These are phyloP conservation scores for Musca domestica DNA, from an alignment of 1,140 invertebrate genomes.

Conservation along the genomic window DNA sequence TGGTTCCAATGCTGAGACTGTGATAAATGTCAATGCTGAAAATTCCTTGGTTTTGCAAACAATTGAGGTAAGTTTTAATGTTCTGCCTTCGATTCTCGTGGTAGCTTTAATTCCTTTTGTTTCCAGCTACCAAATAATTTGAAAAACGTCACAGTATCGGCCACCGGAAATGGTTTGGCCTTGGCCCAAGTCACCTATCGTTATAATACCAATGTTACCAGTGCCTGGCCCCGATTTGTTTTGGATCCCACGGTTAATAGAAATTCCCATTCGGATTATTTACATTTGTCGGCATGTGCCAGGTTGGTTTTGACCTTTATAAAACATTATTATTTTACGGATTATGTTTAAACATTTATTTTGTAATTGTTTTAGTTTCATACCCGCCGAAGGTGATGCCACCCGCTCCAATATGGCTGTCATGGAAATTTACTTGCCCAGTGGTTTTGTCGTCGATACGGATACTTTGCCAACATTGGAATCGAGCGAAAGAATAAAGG, in stretches of 20 bases:
- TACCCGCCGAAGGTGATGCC: constrained; percentile 56
- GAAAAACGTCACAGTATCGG: constrained; percentile 63
- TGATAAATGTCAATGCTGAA: constrained; percentile 65
- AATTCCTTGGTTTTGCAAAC: constrained; percentile 75
- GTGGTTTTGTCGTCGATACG: constrained; percentile 78
- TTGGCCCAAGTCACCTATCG: constrained; percentile 79
- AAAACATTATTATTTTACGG: neutral
- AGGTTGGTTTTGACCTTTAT: constrained; percentile 62
- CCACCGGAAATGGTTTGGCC: constrained; percentile 78
- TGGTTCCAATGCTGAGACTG: constrained; percentile 59
- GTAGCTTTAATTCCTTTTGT: neutral
- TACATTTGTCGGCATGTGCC: constrained; percentile 84
- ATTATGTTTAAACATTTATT: neutral
- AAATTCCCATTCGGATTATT: constrained; percentile 76
- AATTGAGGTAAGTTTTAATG: constrained; percentile 34
- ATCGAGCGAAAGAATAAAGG: constrained; percentile 69
- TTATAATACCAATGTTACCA: constrained; percentile 87
- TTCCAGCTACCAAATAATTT: constrained; percentile 42
- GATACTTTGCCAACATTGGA: constrained; percentile 73
- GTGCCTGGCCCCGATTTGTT: constrained; percentile 83
- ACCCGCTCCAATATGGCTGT: constrained; percentile 84
- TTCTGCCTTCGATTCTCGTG: neutral
- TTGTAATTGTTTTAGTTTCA: constrained; percentile 56
- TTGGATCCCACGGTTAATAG: constrained; percentile 86
- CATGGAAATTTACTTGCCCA: constrained; percentile 82